A percentile compares a stretch with the other conserved stretches of the same genome.
Evolutionary conservation across 2,888 invertebrate species (phyloP).

Genomic region (Cacoxenus indagator): DNA sequence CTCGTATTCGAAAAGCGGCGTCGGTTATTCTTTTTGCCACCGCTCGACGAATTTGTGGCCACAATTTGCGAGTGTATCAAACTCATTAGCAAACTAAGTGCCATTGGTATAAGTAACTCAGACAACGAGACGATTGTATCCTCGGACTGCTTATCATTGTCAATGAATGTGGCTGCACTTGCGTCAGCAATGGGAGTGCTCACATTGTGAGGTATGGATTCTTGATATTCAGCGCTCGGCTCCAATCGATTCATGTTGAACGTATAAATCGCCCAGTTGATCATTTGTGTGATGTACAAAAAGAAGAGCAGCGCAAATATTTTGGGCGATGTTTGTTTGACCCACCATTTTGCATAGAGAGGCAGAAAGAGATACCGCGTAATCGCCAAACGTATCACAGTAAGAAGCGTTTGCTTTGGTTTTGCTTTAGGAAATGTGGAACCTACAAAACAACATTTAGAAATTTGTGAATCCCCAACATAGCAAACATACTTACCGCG

Average conservation of each 20-base stretch:
- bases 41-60: slow-evolving; percentile 74
- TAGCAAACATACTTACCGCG: slow-evolving; percentile 76
- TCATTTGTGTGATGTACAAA: slow-evolving; percentile 82
- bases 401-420: slow-evolving; percentile 90
- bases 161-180: slow-evolving; percentile 26
- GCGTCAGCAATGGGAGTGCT: slow-evolving; percentile 19
- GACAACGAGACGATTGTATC: slow-evolving; percentile 75
- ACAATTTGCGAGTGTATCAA: slow-evolving; percentile 87
- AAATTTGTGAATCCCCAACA: background rate
- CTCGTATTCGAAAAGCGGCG: slow-evolving; percentile 61
- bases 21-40: slow-evolving; percentile 55
- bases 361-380: slow-evolving; percentile 88
- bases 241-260: slow-evolving; percentile 63
- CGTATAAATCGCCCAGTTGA: slow-evolving; percentile 70
- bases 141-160: slow-evolving; percentile 36
- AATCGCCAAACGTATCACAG: slow-evolving; percentile 87
- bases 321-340: slow-evolving; percentile 84
- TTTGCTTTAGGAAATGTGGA: slow-evolving; percentile 97
- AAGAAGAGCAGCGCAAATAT: slow-evolving; percentile 82
- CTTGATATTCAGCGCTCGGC: background rate
- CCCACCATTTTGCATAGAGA: slow-evolving; percentile 90
- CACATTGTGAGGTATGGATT: slow-evolving; percentile 4
- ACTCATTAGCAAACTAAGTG: slow-evolving; percentile 81
- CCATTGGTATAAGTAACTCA: slow-evolving; percentile 80
- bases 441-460: slow-evolving; percentile 74